Evolutionary conservation across 2,797 vertebrate genomes (phyloP), one percentile per base, ranked within the genome.

Genomic region (Tamandua tetradactyla): DNA sequence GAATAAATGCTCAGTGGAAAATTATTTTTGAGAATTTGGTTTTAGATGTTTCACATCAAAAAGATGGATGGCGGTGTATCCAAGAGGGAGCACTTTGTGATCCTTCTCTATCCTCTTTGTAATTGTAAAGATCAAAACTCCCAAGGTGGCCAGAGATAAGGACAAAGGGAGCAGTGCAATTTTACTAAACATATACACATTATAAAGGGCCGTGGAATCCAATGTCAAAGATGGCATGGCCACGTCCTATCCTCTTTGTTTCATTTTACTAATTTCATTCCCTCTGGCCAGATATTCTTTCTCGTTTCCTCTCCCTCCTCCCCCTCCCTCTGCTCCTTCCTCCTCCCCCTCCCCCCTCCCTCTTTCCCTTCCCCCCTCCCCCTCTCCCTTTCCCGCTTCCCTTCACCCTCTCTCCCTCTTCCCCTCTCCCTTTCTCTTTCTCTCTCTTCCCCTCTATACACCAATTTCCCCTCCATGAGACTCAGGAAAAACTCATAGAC

Each of bases 21-120:
- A 82, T 97, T 96, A 61, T 40, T 82, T 75, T 97, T 96, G 66
- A 95, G 80, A 95, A 88, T 91, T 94, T 93, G 83, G 40, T 96
- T 97, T 97, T 90, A 94, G 92, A 96, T 95, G 92, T 89, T 97
- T 96, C 80, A 55, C 92, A 94, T 97, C 93, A 96, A 96, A 98
- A 97, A 96, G 95, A 96, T 44, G 72, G 79, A 86, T 97, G 87
- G 42, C 88, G 93, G 61, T 17, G 13, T 88, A 94, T 96, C 79
- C 93, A 68, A 89, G 90, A 86, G 96, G 96, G 81, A 96, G 30
- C 3, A 74, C 66, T 93, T 94, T 97, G 80, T 96, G 95, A 91
- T 97, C 93, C 86, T 94, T 62, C n/a, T 90, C 90, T 92, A 20
- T 96, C 93, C 92, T 79, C 84, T 97, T 97, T 95, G 93, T 96